Evolutionary conservation across 2,113 vertebrate genomes (phyloP).

Genomic region (Pollimyrus isidori): DNA sequence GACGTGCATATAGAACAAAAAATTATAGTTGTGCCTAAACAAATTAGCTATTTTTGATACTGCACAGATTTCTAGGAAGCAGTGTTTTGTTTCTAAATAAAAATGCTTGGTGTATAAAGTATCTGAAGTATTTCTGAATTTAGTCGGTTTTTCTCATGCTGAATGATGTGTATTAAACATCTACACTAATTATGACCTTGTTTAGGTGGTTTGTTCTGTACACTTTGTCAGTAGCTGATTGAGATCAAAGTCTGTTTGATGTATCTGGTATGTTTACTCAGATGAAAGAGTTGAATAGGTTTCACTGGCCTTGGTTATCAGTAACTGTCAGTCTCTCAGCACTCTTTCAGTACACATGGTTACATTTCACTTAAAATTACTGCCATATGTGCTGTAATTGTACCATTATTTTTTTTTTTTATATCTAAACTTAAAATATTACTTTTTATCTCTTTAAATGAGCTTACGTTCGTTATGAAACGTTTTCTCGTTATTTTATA

Average conservation of each 20-base stretch:
- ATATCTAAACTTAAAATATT: background rate
- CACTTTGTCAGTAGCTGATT: slow-evolving; percentile 16
- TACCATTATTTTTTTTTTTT: background rate
- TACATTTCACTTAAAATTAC: background rate
- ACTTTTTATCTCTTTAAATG: background rate
- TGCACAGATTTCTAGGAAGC: background rate
- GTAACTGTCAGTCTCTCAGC: slow-evolving; percentile 31
- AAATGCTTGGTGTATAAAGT: background rate
- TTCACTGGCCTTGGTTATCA: slow-evolving; percentile 45
- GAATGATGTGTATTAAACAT: background rate
- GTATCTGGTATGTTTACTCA: slow-evolving; percentile 56
- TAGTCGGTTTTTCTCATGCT: background rate
- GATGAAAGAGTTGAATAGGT: slow-evolving; percentile 54
- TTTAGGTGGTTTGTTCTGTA: background rate
- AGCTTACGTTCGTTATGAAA: background rate
- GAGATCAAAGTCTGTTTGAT: slow-evolving; percentile 66
- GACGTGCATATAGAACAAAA: background rate
- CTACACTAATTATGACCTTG: background rate
- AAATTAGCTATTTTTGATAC: background rate
- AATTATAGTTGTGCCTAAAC: background rate
- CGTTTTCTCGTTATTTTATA: background rate
- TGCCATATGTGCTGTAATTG: background rate
- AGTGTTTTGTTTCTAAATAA: background rate
- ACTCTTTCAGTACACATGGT: slow-evolving; percentile 19
- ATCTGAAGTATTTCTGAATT: background rate